A percentile compares a stretch with the other conserved stretches of the same genome.
These are phyloP conservation scores for Dryococelus australis DNA, from an alignment of 2,888 invertebrate genomes.

Conservation along the genomic window DNA sequence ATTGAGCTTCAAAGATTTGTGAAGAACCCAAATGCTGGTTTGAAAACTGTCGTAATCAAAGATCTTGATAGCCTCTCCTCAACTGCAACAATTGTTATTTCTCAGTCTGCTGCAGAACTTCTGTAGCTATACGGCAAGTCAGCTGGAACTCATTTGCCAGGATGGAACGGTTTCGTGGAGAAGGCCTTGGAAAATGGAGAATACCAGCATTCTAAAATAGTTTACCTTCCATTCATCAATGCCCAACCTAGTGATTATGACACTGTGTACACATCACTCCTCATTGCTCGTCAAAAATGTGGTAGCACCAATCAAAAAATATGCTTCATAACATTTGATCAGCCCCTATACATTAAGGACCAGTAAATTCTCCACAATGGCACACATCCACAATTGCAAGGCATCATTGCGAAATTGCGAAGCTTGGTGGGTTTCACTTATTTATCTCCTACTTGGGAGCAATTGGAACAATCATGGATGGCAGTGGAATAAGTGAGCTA, in stretches of 20 bases:
- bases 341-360: conserved; percentile 53
- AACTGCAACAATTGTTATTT: background rate
- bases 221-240: conserved; percentile 43
- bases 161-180: conserved; percentile 49
- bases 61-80: background rate
- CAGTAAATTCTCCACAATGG: conserved; percentile 51
- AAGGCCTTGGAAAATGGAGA: conserved; percentile 34
- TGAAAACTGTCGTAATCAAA: background rate
- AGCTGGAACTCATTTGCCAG: conserved; percentile 36
- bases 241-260: conserved; percentile 45
- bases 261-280: conserved; percentile 46
- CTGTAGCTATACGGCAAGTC: conserved; percentile 45
- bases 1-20: conserved; percentile 8
- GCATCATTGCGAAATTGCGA: conserved; percentile 45
- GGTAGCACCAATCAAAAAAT: conserved; percentile 46
- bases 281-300: conserved; percentile 46
- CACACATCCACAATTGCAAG: conserved; percentile 39
- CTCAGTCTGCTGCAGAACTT: background rate
- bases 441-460: conserved; percentile 42
- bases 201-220: conserved; percentile 35
- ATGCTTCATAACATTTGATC: conserved; percentile 53
- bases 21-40: background rate
- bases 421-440: conserved; percentile 44
- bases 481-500: conserved; percentile 32
- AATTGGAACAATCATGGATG: conserved; percentile 40